Percentiles rank a stretch among this genome's conserved stretches.
Evolutionary conservation across 2,113 vertebrate genomes (phyloP).

Genomic region (Recurvirostra avosetta): DNA sequence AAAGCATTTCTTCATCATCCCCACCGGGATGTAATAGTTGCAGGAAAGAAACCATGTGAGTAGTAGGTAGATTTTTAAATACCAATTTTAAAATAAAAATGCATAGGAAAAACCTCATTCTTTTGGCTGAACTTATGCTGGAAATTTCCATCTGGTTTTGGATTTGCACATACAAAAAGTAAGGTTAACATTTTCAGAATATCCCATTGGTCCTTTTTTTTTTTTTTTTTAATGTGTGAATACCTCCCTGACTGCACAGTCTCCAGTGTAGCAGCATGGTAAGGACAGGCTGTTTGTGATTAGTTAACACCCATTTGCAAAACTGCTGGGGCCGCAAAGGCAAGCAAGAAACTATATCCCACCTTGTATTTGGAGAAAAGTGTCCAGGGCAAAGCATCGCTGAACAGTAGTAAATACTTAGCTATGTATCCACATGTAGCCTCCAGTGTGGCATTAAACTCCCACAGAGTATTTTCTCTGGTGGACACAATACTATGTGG

Average conservation of each 20-base stretch:
- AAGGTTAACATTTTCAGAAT: not conserved
- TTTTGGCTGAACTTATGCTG: not conserved
- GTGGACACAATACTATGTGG: not conserved
- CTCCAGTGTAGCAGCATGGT: not conserved
- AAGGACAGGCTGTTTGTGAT: not conserved
- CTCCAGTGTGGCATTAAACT: not conserved
- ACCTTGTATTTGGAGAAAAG: not conserved
- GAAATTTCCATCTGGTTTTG: not conserved
- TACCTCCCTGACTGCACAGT: not conserved
- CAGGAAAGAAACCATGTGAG: not conserved
- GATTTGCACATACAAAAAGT: not conserved
- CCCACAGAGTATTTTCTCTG: not conserved
- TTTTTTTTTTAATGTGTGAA: not conserved
- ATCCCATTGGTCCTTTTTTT: not conserved
- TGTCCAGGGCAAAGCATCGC: not conserved
- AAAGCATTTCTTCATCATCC: not conserved
- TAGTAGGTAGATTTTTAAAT: not conserved
- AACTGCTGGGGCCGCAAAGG: not conserved
- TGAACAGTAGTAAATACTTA: not conserved
- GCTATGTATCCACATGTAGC: not conserved
- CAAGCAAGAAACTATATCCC: not conserved
- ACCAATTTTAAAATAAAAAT: not conserved
- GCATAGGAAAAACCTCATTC: rapidly evolving
- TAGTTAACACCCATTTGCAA: not conserved
- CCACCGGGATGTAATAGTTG: not conserved